Percentiles rank a stretch among this genome's conserved stretches.
Evolutionary conservation across 1,140 invertebrate genomes (phyloP).

Genomic region (Diabrotica undecimpunctata): DNA sequence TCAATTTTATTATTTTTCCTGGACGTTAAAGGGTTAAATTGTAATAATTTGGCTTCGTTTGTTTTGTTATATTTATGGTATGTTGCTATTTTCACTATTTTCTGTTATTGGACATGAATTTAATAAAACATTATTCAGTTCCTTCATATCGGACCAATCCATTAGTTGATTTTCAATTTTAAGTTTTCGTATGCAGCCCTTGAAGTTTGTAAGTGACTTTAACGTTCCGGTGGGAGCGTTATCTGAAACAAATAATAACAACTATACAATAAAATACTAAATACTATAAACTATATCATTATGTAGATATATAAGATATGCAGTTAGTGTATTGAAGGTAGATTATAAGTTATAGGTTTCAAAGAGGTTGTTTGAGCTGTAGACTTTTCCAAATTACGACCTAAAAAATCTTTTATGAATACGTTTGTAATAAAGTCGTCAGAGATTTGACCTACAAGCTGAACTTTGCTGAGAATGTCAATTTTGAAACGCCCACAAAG

Average conservation of each 20-base stretch:
- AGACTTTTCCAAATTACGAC: no score
- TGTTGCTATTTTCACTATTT: conserved; percentile 2
- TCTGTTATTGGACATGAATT: conserved; percentile 70
- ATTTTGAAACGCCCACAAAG: no score
- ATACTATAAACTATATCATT: no score
- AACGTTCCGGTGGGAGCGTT: conserved; percentile 63
- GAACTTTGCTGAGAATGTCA: no score
- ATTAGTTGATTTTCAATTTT: conserved; percentile 61
- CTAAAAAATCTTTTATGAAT: no score
- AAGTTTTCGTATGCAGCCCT: conserved; percentile 86
- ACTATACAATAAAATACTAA: no score
- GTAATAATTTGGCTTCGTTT: background rate
- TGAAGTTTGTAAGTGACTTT: conserved; percentile 74
- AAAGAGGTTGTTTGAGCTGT: no score
- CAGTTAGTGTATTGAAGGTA: no score
- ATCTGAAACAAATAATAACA: conserved; percentile 51
- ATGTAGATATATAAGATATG: no score
- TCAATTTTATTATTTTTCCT: background rate
- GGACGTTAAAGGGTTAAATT: background rate
- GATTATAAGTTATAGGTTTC: no score
- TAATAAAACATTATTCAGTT: conserved; percentile 75
- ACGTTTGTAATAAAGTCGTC: no score
- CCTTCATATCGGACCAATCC: conserved; percentile 82
- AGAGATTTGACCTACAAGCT: no score
- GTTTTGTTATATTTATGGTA: background rate